Conservation (phyloP, 2,888 invertebrate species). For the Chrysina gloriosa region DNA sequence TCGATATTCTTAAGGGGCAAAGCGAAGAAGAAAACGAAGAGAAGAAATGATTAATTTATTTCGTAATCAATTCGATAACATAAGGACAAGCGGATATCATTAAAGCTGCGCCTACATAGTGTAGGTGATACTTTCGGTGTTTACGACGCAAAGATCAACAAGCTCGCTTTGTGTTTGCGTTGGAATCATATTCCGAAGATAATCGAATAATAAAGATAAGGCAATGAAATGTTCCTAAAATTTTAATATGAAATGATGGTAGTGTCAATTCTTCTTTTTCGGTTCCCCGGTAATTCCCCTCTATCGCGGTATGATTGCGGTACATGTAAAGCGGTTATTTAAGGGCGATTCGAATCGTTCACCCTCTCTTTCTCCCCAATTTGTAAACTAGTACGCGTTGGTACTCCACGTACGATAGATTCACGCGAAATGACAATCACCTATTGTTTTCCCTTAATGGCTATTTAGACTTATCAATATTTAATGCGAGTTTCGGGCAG, state of each 20-base stretch:
- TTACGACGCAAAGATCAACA: too few species aligned
- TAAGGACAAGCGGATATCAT: too few species aligned
- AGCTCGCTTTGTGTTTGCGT: too few species aligned
- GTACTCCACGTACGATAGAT: conserved; percentile 51
- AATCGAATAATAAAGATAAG: conserved; percentile 45
- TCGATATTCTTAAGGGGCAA: too few species aligned
- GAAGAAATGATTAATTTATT: too few species aligned
- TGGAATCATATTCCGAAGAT: too few species aligned
- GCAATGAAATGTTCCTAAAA: conserved; percentile 41
- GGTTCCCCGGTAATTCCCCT: neutral
- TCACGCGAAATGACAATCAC: conserved; percentile 61
- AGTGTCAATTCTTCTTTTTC: neutral
- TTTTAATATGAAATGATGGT: conserved; percentile 27
- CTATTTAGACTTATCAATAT: conserved; percentile 57
- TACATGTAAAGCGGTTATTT: conserved; percentile 34
- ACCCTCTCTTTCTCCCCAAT: conserved; percentile 6
- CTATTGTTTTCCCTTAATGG: conserved; percentile 58
- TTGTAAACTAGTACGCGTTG: conserved; percentile 52
- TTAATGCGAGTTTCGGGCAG: conserved; percentile 46
- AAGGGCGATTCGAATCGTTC: conserved; percentile 46
- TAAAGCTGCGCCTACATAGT: too few species aligned
- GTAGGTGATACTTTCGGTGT: too few species aligned
- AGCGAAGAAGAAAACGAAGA: too few species aligned
- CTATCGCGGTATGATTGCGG: conserved; percentile 1
- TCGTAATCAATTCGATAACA: too few species aligned